phyloP scores from a whole-genome alignment of 2,888 invertebrate species.

The Coronaproctus castanopsis region DNA sequence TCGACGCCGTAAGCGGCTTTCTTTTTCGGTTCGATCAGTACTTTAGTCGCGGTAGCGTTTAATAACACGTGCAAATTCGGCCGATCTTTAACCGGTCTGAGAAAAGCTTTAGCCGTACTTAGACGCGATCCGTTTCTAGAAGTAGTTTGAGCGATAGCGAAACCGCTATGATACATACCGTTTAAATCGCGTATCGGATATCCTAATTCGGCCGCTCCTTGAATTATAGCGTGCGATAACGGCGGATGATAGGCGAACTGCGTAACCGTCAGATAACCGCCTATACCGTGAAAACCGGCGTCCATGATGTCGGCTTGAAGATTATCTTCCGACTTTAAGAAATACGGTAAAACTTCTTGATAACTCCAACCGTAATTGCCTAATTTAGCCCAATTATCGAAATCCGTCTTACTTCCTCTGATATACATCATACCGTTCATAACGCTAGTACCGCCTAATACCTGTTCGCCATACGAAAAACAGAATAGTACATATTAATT shows the following conservation, averaged over 20 bases:
- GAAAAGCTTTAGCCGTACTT: constrained; percentile 59
- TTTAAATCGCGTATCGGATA: constrained; percentile 50
- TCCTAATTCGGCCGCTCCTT: constrained; percentile 59
- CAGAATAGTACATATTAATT: neutral
- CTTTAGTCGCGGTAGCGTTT: constrained; percentile 55
- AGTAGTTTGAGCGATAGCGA: constrained; percentile 73
- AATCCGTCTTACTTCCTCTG: constrained; percentile 67
- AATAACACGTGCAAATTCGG: constrained; percentile 63
- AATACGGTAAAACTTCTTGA: constrained; percentile 73
- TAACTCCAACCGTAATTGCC: constrained; percentile 81
- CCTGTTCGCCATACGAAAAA: no score
- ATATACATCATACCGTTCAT: constrained; percentile 95
- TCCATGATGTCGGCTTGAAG: constrained; percentile 48
- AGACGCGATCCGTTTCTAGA: constrained; percentile 65
- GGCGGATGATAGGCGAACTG: constrained; percentile 75
- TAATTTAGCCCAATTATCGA: constrained; percentile 63
- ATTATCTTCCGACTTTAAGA: constrained; percentile 70
- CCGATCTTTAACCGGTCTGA: constrained; percentile 53
- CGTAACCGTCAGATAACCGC: constrained; percentile 55
- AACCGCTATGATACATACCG: constrained; percentile 58
- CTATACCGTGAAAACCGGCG: constrained; percentile 50
- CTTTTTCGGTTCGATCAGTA: constrained; percentile 45
- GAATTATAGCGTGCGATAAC: constrained; percentile 51
- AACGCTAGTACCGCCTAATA: constrained; percentile 76
- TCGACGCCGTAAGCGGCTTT: constrained; percentile 43